Base-by-base conservation (phyloP, 2,797 vertebrate species). In the Clarias laeviceps region DNA sequence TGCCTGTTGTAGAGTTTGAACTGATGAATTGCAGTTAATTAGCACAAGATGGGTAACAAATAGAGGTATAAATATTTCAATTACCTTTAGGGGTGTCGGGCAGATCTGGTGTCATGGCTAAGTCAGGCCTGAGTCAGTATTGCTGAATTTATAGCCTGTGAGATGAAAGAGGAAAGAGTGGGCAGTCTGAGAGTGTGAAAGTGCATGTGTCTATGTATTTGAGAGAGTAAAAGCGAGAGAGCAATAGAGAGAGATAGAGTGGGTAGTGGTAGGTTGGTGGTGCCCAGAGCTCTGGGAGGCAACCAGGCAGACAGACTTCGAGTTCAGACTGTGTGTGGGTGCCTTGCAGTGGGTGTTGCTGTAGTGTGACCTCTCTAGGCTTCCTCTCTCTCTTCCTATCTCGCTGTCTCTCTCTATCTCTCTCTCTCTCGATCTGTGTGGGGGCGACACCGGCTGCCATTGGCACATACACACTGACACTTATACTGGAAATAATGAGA, bases 301-400 rank as follows among this genome's bases (percentile, higher is more conserved):
- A 69, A 64, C 59, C 80, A 91, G 84, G 84, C 85, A 88, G 87
- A 82, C 79, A 85, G 82, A 87, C 82, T 82, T 83, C 89, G 87
- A 91, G 88, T 89, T 93, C 90, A 89, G 90, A 91, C 84, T 89
- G 80, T 88, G 92, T 66, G 91, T 93, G 90, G 93, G 94, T 83
- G 91, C 89, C 88, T 89, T 76, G 86, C 89, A 88, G 85, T 89
- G 91, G 88, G 89, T 91, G 93, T 89, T 57, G 61, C 69, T 81
- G 78, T 87, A 87, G 87, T 88, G 86, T 89, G 88, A 88, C 82
- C 87, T 87, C 86, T 85, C 68, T 62, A 69, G 37, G 76, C 76
- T 73, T 80, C 61, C 73, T 37, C 66, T 32, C 32, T 76, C 78
- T 68, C 82, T 82, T 0, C 1, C 65, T 54, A 45, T 15, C 81